phyloP scores from a whole-genome alignment of 2,113 vertebrate species.

The Alethe diademata region DNA sequence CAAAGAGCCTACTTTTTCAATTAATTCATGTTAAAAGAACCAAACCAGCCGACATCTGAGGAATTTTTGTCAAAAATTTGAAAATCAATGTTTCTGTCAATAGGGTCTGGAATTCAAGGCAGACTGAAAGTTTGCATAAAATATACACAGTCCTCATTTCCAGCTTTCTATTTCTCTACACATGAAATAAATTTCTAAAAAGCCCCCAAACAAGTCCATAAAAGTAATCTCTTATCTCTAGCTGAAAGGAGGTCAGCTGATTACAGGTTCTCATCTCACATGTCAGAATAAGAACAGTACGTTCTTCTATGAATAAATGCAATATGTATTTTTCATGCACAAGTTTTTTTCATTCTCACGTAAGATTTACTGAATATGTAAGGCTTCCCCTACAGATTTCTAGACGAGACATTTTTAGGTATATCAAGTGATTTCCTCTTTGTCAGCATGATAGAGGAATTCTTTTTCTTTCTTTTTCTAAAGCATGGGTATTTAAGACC shows the following conservation, averaged over 20 bases:
- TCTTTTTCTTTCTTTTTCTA: not conserved
- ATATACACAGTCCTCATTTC: not conserved
- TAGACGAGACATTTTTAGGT: not conserved
- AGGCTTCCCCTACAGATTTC: fast-evolving
- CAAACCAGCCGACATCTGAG: not conserved
- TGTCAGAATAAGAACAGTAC: not conserved
- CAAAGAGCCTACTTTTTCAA: not conserved
- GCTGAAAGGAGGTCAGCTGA: not conserved
- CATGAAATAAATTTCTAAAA: not conserved
- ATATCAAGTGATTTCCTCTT: not conserved
- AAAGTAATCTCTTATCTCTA: not conserved
- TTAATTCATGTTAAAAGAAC: not conserved
- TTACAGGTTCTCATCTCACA: not conserved
- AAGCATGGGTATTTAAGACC: not conserved
- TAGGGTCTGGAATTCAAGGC: not conserved
- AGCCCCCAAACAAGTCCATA: not conserved
- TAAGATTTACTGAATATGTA: not conserved
- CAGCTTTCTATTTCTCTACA: not conserved
- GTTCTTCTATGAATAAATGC: not conserved
- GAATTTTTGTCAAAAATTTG: not conserved
- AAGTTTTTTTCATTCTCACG: not conserved
- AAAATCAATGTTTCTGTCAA: not conserved
- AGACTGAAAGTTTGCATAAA: not conserved
- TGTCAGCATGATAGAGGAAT: not conserved
- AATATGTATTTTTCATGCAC: not conserved